Conservation (phyloP, 2,797 vertebrate species). For the Nyctibius grandis region DNA sequence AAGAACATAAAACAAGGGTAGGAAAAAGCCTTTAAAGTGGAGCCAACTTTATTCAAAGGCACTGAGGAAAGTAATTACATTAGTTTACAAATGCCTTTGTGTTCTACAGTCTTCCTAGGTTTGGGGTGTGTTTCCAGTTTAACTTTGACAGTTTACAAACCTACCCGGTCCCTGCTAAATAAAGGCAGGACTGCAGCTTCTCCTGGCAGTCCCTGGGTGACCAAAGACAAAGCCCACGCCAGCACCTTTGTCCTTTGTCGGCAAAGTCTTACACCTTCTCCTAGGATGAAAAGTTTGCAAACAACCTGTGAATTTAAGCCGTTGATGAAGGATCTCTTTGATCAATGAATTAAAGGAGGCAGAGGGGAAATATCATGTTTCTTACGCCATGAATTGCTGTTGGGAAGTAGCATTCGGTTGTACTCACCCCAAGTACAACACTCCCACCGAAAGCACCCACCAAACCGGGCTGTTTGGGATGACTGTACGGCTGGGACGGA, state of each 20-base stretch:
- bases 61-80: constrained; percentile 59
- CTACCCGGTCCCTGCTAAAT: neutral
- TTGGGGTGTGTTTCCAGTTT: constrained; percentile 38
- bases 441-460: neutral
- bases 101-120: constrained; percentile 36
- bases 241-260: neutral
- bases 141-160: constrained; percentile 44
- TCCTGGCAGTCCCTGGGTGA: neutral
- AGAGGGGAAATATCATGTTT: neutral
- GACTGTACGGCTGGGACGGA: constrained; percentile 16
- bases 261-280: neutral
- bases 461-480: constrained; percentile 27
- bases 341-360: neutral
- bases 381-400: neutral
- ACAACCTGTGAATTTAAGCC: neutral
- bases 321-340: constrained; percentile 9
- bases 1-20: constrained; percentile 42
- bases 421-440: neutral
- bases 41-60: constrained; percentile 62
- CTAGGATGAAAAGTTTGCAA: constrained; percentile 7
- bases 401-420: neutral
- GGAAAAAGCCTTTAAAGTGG: constrained; percentile 59
- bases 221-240: neutral
- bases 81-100: constrained; percentile 47
- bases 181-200: constrained; percentile 19